Conservation (phyloP, 2,113 vertebrate genomes). For the human region GRCh38 chr6:45265001-45265500, state of each 20-base stretch:
- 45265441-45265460: background rate
- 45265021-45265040: background rate
- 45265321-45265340: background rate
- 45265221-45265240: background rate
- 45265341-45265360: background rate
- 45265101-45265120: background rate
- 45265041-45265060: background rate
- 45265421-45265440: background rate
- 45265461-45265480: background rate
- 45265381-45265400: background rate
- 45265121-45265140: background rate
- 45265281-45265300: background rate
- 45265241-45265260: background rate
- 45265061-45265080: background rate
- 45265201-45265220: background rate
- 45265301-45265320: background rate
- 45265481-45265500: background rate
- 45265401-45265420: background rate
- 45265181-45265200: background rate
- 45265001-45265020: background rate
- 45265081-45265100: background rate
- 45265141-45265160: background rate
- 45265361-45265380: background rate
- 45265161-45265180: background rate
- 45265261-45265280: background rate